Evolutionary conservation across 1,140 invertebrate species (phyloP).

Genomic region (Caenorhabditis remanei): DNA sequence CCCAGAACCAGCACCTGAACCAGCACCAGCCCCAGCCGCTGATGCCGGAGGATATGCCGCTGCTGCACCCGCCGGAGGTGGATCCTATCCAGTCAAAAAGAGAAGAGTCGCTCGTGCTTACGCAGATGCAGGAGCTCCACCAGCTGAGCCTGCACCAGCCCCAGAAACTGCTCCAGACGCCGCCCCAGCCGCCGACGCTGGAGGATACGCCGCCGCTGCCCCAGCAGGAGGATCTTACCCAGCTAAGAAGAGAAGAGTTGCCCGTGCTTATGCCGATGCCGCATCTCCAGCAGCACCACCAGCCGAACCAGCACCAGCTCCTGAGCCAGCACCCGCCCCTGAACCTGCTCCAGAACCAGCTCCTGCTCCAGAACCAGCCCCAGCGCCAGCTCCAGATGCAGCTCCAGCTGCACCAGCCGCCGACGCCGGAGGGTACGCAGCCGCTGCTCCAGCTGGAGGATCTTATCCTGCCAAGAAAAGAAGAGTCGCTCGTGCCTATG

Average conservation of each 20-base stretch:
- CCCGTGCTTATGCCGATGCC: not conserved
- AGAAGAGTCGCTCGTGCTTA: conserved; percentile 17
- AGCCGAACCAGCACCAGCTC: too few species aligned
- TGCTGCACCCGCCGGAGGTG: not conserved
- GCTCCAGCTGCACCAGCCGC: not conserved
- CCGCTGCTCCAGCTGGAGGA: not conserved
- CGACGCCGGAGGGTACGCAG: not conserved
- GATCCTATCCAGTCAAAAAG: not conserved
- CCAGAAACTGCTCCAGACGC: not conserved
- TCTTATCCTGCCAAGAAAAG: not conserved
- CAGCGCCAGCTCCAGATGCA: not conserved
- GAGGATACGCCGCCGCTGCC: too few species aligned
- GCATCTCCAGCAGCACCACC: not conserved
- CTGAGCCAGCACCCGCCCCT: not conserved
- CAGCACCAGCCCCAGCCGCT: not conserved
- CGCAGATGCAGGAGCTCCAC: not conserved
- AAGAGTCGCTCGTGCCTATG: not conserved
- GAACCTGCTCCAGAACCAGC: not conserved
- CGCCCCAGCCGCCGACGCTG: not conserved
- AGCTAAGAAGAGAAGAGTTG: not conserved
- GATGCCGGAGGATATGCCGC: not conserved
- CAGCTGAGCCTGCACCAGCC: not conserved
- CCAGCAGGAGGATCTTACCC: not conserved
- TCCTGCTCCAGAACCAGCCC: not conserved
- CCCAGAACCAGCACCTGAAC: not conserved